phyloP scores from a whole-genome alignment of 1,140 invertebrate species.

The Hyposmocoma kahamanoa region DNA sequence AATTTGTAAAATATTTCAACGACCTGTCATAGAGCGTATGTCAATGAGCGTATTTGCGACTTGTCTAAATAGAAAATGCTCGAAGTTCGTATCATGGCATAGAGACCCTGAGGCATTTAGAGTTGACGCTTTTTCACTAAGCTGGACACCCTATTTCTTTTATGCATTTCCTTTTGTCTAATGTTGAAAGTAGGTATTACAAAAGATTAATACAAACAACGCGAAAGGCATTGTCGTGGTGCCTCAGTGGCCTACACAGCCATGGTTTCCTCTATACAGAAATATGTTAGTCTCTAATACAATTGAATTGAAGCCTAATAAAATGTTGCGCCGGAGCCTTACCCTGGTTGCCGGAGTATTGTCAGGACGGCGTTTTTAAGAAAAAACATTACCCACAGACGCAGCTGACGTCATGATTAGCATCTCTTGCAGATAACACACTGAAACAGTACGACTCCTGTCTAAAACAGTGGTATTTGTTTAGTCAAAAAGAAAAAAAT shows the following conservation, averaged over 20 bases:
- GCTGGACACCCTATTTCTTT: slow-evolving; percentile 3
- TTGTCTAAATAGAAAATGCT: slow-evolving; percentile 11
- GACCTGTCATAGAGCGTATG: slow-evolving; percentile 10
- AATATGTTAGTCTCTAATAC: slow-evolving; percentile 9
- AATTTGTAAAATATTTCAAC: slow-evolving; percentile 4
- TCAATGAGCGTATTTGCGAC: slow-evolving; percentile 13
- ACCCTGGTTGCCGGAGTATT: slow-evolving; percentile 28
- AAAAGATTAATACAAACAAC: slow-evolving; percentile 10
- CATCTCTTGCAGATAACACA: slow-evolving; percentile 9
- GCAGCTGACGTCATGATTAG: slow-evolving; percentile 14
- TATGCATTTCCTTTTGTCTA: slow-evolving; percentile 11
- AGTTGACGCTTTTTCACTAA: slow-evolving; percentile 7
- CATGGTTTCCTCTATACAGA: slow-evolving; percentile 13
- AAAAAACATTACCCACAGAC: slow-evolving; percentile 15
- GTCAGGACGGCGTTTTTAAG: slow-evolving; percentile 20
- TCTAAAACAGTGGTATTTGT: slow-evolving; percentile 11
- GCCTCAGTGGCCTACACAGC: slow-evolving; percentile 12
- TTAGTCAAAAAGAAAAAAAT: slow-evolving; percentile 1
- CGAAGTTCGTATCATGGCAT: slow-evolving; percentile 5
- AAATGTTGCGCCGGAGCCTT: slow-evolving; percentile 19
- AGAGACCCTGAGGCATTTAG: slow-evolving; percentile 8
- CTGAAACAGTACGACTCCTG: slow-evolving; percentile 7
- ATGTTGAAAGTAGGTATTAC: slow-evolving; percentile 12
- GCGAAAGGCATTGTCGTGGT: slow-evolving; percentile 10
- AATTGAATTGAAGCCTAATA: slow-evolving; percentile 17